phyloP scores from a whole-genome alignment of 2,888 invertebrate genomes.

The Pomacea canaliculata region DNA sequence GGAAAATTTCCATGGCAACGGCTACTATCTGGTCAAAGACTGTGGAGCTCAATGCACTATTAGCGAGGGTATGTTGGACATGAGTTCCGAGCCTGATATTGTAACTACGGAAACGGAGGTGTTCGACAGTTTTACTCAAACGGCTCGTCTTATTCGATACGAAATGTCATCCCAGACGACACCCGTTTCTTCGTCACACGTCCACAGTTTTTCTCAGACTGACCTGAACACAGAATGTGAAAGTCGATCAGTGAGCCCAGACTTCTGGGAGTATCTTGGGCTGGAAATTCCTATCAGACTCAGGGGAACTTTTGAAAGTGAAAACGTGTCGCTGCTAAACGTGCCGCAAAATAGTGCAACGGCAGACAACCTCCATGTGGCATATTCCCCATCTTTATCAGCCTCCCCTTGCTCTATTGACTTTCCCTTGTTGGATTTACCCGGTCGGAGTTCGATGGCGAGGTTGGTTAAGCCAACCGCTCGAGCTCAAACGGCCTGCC shows the following conservation, averaged over 20 bases:
- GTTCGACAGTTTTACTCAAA: slow-evolving; percentile 15
- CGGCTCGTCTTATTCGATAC: slow-evolving; percentile 8
- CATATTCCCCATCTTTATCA: too few relatives aligned
- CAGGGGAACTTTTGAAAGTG: background rate
- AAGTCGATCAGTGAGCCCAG: background rate
- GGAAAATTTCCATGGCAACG: slow-evolving; percentile 25
- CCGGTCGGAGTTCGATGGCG: too few relatives aligned
- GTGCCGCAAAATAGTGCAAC: too few relatives aligned
- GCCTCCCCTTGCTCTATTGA: too few relatives aligned
- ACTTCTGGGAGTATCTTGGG: slow-evolving; percentile 22
- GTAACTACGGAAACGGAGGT: slow-evolving; percentile 7
- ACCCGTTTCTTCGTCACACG: background rate
- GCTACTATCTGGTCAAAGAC: background rate
- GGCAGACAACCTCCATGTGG: too few relatives aligned
- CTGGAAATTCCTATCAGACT: slow-evolving; percentile 11
- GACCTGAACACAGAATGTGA: background rate
- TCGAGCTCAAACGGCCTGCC: too few relatives aligned
- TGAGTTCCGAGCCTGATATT: slow-evolving; percentile 3
- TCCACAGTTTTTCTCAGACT: background rate
- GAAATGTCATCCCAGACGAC: slow-evolving; percentile 24
- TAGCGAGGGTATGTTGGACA: background rate
- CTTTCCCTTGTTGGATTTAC: too few relatives aligned
- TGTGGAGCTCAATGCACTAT: slow-evolving; percentile 13
- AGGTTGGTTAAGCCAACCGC: too few relatives aligned
- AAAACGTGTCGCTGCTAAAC: too few relatives aligned